Evolutionary conservation across 2,113 vertebrate species (phyloP).

Genomic region (Dermatemys mawii): DNA sequence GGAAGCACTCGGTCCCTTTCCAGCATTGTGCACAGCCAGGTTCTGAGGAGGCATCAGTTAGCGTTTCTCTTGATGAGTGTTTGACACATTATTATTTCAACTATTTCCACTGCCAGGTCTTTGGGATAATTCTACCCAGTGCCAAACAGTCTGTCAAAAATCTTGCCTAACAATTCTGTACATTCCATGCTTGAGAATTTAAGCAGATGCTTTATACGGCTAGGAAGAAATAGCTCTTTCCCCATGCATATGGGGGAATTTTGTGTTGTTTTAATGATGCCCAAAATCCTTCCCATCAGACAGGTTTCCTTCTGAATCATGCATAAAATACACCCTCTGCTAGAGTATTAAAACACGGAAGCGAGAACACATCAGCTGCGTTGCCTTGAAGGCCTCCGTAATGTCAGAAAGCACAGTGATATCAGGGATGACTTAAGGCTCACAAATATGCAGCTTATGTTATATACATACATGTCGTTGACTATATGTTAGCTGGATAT

Average conservation of each 20-base stretch:
- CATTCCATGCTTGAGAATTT: constrained; percentile 61
- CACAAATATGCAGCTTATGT: not conserved
- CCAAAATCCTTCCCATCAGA: constrained; percentile 27
- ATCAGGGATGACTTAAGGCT: not conserved
- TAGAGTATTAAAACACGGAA: constrained; percentile 42
- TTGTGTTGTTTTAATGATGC: constrained; percentile 11
- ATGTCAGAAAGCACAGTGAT: not conserved
- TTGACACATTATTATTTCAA: constrained; percentile 79
- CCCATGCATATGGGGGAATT: constrained; percentile 28
- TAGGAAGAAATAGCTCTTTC: constrained; percentile 46
- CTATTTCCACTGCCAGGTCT: constrained; percentile 76
- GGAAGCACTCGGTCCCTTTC: constrained; percentile 41
- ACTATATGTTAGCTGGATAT: not conserved
- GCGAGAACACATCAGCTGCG: constrained; percentile 54
- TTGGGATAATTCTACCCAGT: constrained; percentile 66
- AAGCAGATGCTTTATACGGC: constrained; percentile 70
- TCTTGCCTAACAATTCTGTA: constrained; percentile 65
- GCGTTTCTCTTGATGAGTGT: constrained; percentile 68
- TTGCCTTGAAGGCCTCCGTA: constrained; percentile 33
- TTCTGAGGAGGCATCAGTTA: constrained; percentile 68
- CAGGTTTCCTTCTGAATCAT: constrained; percentile 29
- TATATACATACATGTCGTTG: not conserved
- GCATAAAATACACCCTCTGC: constrained; percentile 61
- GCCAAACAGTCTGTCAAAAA: constrained; percentile 79
- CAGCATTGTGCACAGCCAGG: not conserved